phyloP scores from a whole-genome alignment of 2,888 invertebrate species.

The Drosophila barbarae region DNA sequence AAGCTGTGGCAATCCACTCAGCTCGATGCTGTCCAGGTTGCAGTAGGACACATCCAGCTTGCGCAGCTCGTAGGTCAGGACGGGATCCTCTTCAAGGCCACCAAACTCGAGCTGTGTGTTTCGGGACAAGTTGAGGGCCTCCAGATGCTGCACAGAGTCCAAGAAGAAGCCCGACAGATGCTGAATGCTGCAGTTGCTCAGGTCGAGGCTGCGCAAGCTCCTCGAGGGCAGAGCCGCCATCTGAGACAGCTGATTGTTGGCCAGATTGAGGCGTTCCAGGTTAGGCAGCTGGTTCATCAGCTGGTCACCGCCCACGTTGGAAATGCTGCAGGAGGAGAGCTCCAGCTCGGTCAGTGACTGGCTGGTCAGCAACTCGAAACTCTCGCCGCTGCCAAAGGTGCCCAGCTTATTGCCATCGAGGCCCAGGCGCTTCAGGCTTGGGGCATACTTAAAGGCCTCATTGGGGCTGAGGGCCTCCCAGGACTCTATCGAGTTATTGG shows the following conservation, averaged over 20 bases:
- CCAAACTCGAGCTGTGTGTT: slow-evolving; percentile 82
- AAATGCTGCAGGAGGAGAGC: slow-evolving; percentile 83
- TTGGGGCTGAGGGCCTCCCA: slow-evolving; percentile 83
- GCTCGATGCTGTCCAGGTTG: slow-evolving; percentile 82
- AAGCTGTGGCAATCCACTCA: slow-evolving; percentile 83
- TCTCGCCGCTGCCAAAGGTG: slow-evolving; percentile 81
- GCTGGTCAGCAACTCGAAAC: slow-evolving; percentile 82
- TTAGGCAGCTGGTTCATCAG: slow-evolving; percentile 80
- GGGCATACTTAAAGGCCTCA: slow-evolving; percentile 80
- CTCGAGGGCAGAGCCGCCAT: slow-evolving; percentile 81
- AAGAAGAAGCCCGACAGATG: slow-evolving; percentile 81
- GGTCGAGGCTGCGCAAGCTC: slow-evolving; percentile 81
- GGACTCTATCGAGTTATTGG: slow-evolving; percentile 83
- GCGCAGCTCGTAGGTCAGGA: slow-evolving; percentile 81
- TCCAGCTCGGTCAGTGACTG: slow-evolving; percentile 82
- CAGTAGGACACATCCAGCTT: slow-evolving; percentile 84
- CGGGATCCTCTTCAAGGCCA: slow-evolving; percentile 75
- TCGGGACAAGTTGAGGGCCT: slow-evolving; percentile 83
- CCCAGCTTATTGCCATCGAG: slow-evolving; percentile 84
- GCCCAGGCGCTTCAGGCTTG: slow-evolving; percentile 82
- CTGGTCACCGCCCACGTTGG: slow-evolving; percentile 80
- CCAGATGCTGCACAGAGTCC: slow-evolving; percentile 82
- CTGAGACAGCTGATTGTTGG: slow-evolving; percentile 81
- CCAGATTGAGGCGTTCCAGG: slow-evolving; percentile 81
- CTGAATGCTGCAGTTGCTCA: slow-evolving; percentile 82